These are phyloP conservation scores for Corythornis leucogaster DNA, from an alignment of 2,797 vertebrate genomes.

Conservation along the genomic window DNA sequence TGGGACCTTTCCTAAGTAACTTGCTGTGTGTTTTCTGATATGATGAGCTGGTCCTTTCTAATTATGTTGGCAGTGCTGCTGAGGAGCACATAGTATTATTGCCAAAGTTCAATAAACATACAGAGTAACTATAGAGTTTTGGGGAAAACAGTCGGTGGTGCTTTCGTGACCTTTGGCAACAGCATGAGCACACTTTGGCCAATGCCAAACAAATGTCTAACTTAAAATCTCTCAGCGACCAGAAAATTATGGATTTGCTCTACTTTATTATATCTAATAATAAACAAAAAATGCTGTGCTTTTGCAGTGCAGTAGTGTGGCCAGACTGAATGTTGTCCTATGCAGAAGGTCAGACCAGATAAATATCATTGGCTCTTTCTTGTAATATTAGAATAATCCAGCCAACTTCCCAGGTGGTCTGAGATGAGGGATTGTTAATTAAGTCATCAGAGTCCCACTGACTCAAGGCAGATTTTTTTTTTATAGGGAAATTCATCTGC, in stretches of 20 bases:
- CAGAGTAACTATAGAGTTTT: slow-evolving; percentile 55
- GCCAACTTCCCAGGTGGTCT: background rate
- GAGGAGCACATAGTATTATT: slow-evolving; percentile 23
- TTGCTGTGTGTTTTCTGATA: slow-evolving; percentile 39
- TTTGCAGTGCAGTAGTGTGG: background rate
- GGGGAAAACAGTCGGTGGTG: background rate
- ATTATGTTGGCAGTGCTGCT: slow-evolving; percentile 42
- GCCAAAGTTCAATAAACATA: slow-evolving; percentile 51
- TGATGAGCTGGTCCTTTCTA: slow-evolving; percentile 9
- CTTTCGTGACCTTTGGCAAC: slow-evolving; percentile 59
- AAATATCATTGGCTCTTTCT: background rate
- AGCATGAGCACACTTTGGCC: background rate
- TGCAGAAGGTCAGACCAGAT: background rate
- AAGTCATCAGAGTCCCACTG: background rate
- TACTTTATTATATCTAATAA: slow-evolving; percentile 43
- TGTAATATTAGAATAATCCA: background rate
- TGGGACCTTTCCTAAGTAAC: slow-evolving; percentile 26
- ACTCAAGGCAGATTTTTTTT: background rate
- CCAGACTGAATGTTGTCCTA: background rate
- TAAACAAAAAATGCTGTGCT: slow-evolving; percentile 25
- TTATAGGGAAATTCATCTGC: background rate
- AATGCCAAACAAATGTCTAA: slow-evolving; percentile 43
- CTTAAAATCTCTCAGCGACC: slow-evolving; percentile 17
- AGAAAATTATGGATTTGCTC: slow-evolving; percentile 44
- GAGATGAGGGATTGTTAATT: background rate